These are phyloP conservation scores for Dipodomys stephensi DNA, from an alignment of 2,113 vertebrate species.

Conservation along the genomic window DNA sequence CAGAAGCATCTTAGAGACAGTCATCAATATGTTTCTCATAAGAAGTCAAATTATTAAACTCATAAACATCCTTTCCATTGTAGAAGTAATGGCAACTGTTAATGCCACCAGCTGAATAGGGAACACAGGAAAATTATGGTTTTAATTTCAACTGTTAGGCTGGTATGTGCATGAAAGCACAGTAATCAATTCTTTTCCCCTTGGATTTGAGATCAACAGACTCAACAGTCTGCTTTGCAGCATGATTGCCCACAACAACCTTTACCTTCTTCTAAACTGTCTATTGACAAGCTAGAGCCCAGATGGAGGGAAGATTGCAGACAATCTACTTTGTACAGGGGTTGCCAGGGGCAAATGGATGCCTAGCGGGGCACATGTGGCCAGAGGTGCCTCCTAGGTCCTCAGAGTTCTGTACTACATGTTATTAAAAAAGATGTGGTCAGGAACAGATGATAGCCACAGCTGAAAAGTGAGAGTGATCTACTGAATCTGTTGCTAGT, in stretches of 20 bases:
- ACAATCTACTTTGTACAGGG: background rate
- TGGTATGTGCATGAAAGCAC: background rate
- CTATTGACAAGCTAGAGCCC: background rate
- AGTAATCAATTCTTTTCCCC: conserved; percentile 52
- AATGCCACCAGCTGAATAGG: background rate
- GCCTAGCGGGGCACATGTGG: background rate
- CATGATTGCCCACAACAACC: background rate
- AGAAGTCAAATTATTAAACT: conserved; percentile 74
- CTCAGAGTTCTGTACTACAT: conserved; percentile 30
- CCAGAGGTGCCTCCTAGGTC: conserved; percentile 11
- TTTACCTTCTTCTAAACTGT: background rate
- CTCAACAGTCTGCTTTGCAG: background rate
- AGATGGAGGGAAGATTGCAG: background rate
- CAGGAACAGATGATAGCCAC: conserved; percentile 68
- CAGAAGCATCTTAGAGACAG: conserved; percentile 21
- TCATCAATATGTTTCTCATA: conserved; percentile 24
- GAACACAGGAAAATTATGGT: conserved; percentile 64
- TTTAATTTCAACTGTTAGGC: conserved; percentile 74
- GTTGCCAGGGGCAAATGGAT: background rate
- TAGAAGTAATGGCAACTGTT: conserved; percentile 37
- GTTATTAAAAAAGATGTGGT: conserved; percentile 27
- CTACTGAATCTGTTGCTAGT: conserved; percentile 14
- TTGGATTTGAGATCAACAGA: conserved; percentile 49
- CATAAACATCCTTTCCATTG: conserved; percentile 70
- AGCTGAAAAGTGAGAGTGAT: conserved; percentile 63